phyloP scores from a whole-genome alignment of 2,888 invertebrate genomes.

The Melanophora roralis region DNA sequence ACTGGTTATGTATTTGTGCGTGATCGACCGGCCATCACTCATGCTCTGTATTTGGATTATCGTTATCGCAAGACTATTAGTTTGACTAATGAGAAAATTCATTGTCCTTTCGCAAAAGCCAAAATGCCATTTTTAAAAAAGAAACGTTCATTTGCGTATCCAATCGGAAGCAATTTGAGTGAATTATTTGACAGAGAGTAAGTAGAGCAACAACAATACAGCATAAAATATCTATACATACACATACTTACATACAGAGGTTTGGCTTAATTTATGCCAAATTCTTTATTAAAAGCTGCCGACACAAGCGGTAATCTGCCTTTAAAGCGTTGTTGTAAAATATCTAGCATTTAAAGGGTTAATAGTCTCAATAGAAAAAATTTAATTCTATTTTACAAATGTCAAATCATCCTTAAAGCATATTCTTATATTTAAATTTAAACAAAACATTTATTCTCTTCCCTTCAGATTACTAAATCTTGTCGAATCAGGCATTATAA shows the following conservation, averaged over 20 bases:
- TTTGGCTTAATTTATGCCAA: no score
- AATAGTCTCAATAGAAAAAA: no score
- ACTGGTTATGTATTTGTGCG: slow-evolving; percentile 81
- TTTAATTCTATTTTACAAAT: no score
- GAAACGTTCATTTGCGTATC: slow-evolving; percentile 86
- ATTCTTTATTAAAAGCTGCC: no score
- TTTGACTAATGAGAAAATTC: slow-evolving; percentile 80
- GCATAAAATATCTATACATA: no score
- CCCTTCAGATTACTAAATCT: slow-evolving; percentile 81
- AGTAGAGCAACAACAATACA: slow-evolving; percentile 70
- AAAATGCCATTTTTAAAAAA: slow-evolving; percentile 82
- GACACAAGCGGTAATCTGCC: no score
- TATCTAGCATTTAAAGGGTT: no score
- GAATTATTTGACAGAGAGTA: slow-evolving; percentile 84
- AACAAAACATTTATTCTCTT: neutral
- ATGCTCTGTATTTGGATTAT: slow-evolving; percentile 85
- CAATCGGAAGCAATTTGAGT: slow-evolving; percentile 80
- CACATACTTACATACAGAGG: no score
- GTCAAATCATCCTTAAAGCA: no score
- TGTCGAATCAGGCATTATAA: slow-evolving; percentile 87
- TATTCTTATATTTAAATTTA: no score
- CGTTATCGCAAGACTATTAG: slow-evolving; percentile 79
- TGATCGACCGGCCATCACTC: slow-evolving; percentile 84
- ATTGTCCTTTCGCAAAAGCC: slow-evolving; percentile 88
- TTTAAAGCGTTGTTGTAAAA: no score